Evolutionary conservation across 2,888 invertebrate species (phyloP), one percentile per base, ranked within the genome.

Genomic region (Gryllus longicercus): DNA sequence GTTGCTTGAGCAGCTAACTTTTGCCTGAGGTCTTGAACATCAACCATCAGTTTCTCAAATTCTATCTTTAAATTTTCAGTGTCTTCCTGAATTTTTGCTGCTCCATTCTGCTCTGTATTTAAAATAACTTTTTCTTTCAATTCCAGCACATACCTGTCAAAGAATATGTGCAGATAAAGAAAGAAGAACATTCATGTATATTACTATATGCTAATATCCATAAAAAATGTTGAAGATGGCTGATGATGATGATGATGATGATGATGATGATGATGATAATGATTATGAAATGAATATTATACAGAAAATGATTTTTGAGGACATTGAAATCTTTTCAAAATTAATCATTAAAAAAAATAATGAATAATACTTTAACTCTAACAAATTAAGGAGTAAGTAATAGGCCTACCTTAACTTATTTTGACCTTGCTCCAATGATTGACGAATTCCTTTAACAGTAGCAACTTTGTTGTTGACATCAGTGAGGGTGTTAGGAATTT

Each of bases 91-190:
- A 98, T 96, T 86, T 95, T 95, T 0, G 92, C 92, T 0, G 95
- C 95, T 0, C 98, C 98, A 79, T 92, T 91, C 83, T 94, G 93
- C 87, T 96, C 96, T 0, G 97, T 98, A 85, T 96, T 97, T 90
- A 97, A 93, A 12, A 96, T 94, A 0, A 97, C 96, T 85, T 95
- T 94, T 86, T 98, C 98, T 85, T 97, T 97, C 2, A 97, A 88
- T 85, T 98, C 98, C 51, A 96, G 88, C 78, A 96, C 92, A 86
- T 96, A 96, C 11, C 85, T 84, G 49, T 12, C 75, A 81, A 16
- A 38, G 25, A 76, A 51, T 8, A 38, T 5, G 38, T 38, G 38
- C 5, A 8, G 38, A 38, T 38, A 38, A 38, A 38, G 38, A 38
- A 38, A 5, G 38, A 38, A 38, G 38, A 38, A 38, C 38, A 38